Evolutionary conservation across 1,140 invertebrate genomes (phyloP), one percentile per base, ranked within the genome.

Genomic region (Drosophila biarmipes): DNA sequence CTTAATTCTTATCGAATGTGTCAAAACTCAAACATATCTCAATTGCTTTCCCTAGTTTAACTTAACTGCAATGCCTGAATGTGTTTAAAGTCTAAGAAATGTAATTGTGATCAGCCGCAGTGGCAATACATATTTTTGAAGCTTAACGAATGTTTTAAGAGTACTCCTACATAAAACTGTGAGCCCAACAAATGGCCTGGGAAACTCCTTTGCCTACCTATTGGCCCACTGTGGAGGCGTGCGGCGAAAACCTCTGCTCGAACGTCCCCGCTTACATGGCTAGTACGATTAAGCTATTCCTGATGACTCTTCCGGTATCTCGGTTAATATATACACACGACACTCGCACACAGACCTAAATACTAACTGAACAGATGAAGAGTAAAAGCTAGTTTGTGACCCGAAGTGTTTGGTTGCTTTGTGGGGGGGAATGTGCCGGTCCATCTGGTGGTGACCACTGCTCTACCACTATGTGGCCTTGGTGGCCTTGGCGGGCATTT

Each of bases 401-500:
- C 61, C 66, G 38, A 73, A 53, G 19, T 68, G 15, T 34, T 29
- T 51, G n/a, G 29, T 46, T 49, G 29, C 2, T 48, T 37, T 29
- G 24, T 40, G 40, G 27, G 46, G 27, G 46, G 80, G 80, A 84
- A 84, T 84, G 80, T 67, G 61, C 54, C 61, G 21, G 52, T 62
- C 31, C 31, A 24, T 48, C 21, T 43, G 14, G 29, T 43, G 14
- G 34, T 5, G 31, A 11, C 40, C n/a, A 29, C 12, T 31, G 6
- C 10, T 4, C 15, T 7, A 17, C 3, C n/a, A 27, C 54, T 86
- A 87, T 37, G 84, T 87, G 1, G 84, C 49, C 42, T 82, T 81
- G 8, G 53, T 59, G 0, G 74, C 62, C 45, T 89, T 87, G 12
- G 79, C 56, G 2, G 81, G 80, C 77, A 80, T 80, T 15, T 85